Conservation (phyloP, 2,888 invertebrate species). For the Dryococelus australis region DNA sequence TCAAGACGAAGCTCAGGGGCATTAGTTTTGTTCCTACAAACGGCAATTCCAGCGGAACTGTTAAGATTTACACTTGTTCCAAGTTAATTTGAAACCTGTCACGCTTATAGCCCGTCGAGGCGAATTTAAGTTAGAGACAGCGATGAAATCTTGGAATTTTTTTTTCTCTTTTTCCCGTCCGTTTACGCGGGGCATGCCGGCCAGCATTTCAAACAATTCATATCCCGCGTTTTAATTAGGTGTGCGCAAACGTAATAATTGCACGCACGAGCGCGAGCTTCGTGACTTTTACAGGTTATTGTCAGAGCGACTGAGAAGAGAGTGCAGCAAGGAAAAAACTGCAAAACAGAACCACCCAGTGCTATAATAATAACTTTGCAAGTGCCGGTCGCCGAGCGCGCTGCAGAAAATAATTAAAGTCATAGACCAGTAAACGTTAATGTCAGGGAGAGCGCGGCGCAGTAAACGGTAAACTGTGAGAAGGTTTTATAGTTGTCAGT, state of each 20-base stretch:
- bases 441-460: background rate
- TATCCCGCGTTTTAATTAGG: background rate
- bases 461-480: background rate
- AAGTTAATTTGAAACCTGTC: background rate
- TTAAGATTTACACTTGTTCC: too few species aligned
- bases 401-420: background rate
- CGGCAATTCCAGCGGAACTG: too few species aligned
- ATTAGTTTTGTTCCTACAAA: too few species aligned
- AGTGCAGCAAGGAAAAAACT: background rate
- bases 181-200: background rate
- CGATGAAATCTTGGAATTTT: background rate
- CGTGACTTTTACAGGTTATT: conserved; percentile 1
- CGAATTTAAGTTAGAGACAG: background rate
- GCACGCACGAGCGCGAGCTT: background rate
- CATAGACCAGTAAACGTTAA: background rate
- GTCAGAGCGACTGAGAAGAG: background rate
- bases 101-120: background rate
- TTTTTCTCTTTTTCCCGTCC: background rate
- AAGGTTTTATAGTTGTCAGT: conserved; percentile 8
- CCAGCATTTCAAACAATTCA: background rate
- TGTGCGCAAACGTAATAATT: background rate
- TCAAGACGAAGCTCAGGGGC: too few species aligned
- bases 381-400: background rate
- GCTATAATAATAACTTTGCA: background rate
- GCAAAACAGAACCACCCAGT: background rate